Base-by-base conservation (phyloP, 37 sponge, comb jelly and placozoan species). In the Agelas oroides region DNA sequence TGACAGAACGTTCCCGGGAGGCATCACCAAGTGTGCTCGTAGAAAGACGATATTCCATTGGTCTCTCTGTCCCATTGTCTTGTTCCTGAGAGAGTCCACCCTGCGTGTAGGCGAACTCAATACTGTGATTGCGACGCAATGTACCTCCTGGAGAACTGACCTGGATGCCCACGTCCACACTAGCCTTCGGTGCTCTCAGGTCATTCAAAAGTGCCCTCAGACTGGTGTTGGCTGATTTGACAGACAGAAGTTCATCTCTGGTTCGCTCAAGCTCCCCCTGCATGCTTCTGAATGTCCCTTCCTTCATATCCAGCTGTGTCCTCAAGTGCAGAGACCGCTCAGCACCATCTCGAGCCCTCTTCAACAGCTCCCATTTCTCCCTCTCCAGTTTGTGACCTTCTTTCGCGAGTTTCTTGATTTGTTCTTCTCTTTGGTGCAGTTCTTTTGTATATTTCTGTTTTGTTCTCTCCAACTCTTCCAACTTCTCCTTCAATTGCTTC, bases 291-390 rank as follows among this genome's bases (percentile, higher is more conserved):
- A 87, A 38, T 19, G 40, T 8, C 19, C 27, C 71, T 52, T 92
- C 92, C 53, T 77, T 81, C 40, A 68, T 37, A 35, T 88, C 89
- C 63, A 92, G 71, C 34, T 92, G 89, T 1, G 82, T 82, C 36
- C 86, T 58, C 63, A 89, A 54, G 63, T 66, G 53, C 24, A 93
- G 72, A 1, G 78, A 81, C 24, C 95, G 59, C 65, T 95, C 95
- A 33, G 92, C 86, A 0, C 71, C 77, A 59, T 95, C 95, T 39
- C 92, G 36, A 24, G 92, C 92, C 53, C 86, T 79, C 75, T 91
- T 93, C 75, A 96, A 69, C 55, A 96, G 71, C 56, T 96, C 97
- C 97, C 97, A 96, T 59, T 91, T 91, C 62, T 96, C 94, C 72
- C 86, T 88, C 75, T 93, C 97, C 60, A 93, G 55, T 14, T 75